Evolutionary conservation across 2,797 vertebrate species (phyloP), one percentile per base, ranked within the genome.

Genomic region (Dallia pectoralis): DNA sequence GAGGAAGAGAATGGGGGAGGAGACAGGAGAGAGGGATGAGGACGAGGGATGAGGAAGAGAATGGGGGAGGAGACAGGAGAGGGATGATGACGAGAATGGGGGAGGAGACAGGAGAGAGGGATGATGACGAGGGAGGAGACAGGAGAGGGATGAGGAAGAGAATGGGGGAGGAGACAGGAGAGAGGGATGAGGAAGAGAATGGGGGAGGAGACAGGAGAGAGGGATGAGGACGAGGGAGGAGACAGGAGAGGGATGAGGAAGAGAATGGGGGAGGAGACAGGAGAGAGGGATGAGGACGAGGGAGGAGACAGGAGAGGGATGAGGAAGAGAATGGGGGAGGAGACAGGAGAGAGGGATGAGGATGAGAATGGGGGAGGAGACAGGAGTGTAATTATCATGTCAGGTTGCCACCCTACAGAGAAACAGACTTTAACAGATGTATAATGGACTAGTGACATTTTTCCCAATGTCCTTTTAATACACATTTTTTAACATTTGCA

Each of bases 151-250:
- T n/a, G n/a, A n/a, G n/a, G n/a, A n/a, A n/a, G n/a, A n/a, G n/a
- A n/a, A n/a, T n/a, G n/a, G n/a, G n/a, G n/a, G n/a, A n/a, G n/a
- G n/a, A n/a, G n/a, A n/a, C n/a, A n/a, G n/a, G n/a, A n/a, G n/a
- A n/a, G n/a, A n/a, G n/a, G n/a, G n/a, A n/a, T n/a, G n/a, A n/a
- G n/a, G n/a, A n/a, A n/a, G n/a, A n/a, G n/a, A n/a, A n/a, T n/a
- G n/a, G n/a, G n/a, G n/a, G n/a, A n/a, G 85, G 82, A 78, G 70
- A 79, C 87, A 85, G 79, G 29, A 53, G 32, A 79, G 18, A 72
- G 73, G 63, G 65, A 12, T 0, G 14, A 33, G 30, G 47, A 79
- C 49, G 76, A 68, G 65, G 76, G 75, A 49, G 83, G 84, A 81
- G 80, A 75, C 71, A 79, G 30, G 68, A 62, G 64, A 56, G 69